Evolutionary conservation across 2,797 vertebrate species (phyloP).

Genomic region (Urocyon cinereoargenteus): DNA sequence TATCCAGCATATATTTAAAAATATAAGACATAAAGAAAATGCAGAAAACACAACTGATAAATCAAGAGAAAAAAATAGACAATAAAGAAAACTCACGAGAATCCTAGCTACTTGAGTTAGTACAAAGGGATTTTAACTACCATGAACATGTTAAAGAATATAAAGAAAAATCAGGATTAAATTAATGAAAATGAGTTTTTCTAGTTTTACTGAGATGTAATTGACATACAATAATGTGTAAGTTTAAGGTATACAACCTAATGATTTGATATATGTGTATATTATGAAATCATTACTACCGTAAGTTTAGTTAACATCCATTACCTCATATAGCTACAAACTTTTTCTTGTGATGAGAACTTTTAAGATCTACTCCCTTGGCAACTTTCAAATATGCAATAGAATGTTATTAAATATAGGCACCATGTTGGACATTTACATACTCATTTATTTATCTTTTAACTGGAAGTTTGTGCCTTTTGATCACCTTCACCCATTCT

Average conservation of each 20-base stretch:
- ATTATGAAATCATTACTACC: background rate
- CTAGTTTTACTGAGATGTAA: background rate
- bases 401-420: background rate
- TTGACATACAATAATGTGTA: background rate
- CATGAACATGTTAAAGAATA: background rate
- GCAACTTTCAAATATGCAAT: background rate
- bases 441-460: background rate
- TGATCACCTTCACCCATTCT: background rate
- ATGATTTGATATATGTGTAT: background rate
- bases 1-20: background rate
- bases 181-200: background rate
- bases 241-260: background rate
- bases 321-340: background rate
- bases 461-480: background rate
- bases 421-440: background rate
- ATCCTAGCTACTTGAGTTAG: background rate
- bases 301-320: background rate
- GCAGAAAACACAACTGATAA: background rate
- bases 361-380: background rate
- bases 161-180: slow-evolving; percentile 1
- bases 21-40: background rate
- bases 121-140: background rate
- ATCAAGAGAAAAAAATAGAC: background rate
- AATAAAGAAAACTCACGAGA: background rate
- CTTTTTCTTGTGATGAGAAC: background rate